These are phyloP conservation scores for Myiopsitta monachus DNA, from an alignment of 2,113 vertebrate species.

Conservation along the genomic window DNA sequence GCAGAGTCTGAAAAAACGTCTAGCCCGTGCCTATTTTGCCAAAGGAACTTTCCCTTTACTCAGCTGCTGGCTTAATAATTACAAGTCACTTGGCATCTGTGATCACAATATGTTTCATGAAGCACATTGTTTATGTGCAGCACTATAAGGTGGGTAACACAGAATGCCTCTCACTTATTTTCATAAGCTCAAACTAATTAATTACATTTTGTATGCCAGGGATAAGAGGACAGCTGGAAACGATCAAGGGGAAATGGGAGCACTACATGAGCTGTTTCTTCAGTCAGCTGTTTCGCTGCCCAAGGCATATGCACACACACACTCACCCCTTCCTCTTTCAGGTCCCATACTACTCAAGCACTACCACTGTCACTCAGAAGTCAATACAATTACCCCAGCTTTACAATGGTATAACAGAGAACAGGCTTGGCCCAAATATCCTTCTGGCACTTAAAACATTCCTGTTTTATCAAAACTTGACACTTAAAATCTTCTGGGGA, in stretches of 20 bases:
- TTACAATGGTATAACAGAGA: neutral
- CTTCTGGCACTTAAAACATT: neutral
- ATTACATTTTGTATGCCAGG: neutral
- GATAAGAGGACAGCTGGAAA: constrained; percentile 51
- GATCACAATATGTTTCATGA: neutral
- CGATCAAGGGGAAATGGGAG: constrained; percentile 19
- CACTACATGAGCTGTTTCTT: constrained; percentile 30
- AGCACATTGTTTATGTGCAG: neutral
- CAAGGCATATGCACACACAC: neutral
- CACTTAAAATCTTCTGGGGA: neutral
- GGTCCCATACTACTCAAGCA: neutral
- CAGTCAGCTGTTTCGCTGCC: constrained; percentile 17
- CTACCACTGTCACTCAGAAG: neutral
- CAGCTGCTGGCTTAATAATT: neutral
- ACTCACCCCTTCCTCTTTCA: neutral
- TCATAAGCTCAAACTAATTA: constrained; percentile 21
- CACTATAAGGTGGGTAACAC: constrained; percentile 8
- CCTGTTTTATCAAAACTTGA: constrained; percentile 5
- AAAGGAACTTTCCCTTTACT: neutral
- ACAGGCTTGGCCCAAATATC: neutral
- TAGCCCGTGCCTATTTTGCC: neutral
- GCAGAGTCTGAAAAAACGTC: neutral
- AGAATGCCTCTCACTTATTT: neutral
- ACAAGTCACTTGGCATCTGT: neutral
- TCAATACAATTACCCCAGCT: neutral